phyloP scores from a whole-genome alignment of 2,888 invertebrate species.

The Idaea dimidiata region DNA sequence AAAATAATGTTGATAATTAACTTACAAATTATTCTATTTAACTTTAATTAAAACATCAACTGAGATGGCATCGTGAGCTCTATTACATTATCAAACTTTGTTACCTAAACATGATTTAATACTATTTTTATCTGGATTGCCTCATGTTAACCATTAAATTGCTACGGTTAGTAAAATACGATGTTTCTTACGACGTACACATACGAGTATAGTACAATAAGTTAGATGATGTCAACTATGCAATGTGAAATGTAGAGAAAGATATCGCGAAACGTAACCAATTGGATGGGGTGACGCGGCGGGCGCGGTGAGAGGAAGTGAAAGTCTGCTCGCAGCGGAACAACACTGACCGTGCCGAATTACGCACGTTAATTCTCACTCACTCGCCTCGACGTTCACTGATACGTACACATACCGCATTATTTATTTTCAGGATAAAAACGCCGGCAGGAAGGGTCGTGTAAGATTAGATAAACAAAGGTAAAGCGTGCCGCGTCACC shows the following conservation, averaged over 20 bases:
- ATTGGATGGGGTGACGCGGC: conserved; percentile 12
- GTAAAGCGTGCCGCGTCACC: conserved; percentile 53
- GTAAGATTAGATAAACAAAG: conserved; percentile 62
- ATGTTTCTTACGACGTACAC: no score
- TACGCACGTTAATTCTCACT: conserved; percentile 37
- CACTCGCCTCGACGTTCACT: conserved; percentile 17
- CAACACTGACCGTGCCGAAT: conserved; percentile 18
- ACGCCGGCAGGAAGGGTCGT: conserved; percentile 13
- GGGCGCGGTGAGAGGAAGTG: conserved; percentile 46
- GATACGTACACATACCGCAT: conserved; percentile 10
- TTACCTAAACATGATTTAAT: conserved; percentile 6
- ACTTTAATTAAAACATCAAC: conserved; percentile 7
- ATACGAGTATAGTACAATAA: no score
- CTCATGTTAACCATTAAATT: conserved; percentile 12
- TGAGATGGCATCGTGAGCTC: conserved; percentile 23
- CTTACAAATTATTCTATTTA: no score
- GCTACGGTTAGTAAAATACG: neutral
- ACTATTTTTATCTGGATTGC: conserved; percentile 15
- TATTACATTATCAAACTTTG: conserved; percentile 27
- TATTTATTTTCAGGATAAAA: conserved; percentile 5
- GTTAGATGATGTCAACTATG: no score
- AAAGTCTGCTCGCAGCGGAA: conserved; percentile 45
- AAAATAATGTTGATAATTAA: no score
- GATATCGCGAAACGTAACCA: conserved; percentile 9
- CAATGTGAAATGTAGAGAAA: conserved; percentile 19